phyloP scores from a whole-genome alignment of 2,113 vertebrate genomes.

The Panthera uncia region DNA sequence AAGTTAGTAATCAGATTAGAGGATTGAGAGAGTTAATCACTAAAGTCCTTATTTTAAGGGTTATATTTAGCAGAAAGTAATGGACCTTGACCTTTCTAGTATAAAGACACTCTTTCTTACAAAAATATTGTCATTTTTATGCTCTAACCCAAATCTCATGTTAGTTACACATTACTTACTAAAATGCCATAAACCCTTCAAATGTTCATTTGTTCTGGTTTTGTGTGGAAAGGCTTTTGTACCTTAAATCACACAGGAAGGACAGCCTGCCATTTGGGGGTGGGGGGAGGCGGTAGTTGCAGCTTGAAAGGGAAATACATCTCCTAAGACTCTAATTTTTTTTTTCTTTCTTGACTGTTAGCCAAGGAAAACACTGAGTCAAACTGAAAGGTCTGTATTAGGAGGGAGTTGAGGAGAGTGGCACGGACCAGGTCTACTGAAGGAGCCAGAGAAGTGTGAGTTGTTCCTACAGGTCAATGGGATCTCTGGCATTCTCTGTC shows the following conservation, averaged over 20 bases:
- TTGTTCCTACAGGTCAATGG: background rate
- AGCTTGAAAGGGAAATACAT: background rate
- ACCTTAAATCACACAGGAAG: background rate
- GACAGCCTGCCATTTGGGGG: background rate
- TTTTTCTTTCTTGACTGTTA: background rate
- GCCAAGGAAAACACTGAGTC: background rate
- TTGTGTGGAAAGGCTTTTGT: slow-evolving; percentile 2
- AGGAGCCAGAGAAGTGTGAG: background rate
- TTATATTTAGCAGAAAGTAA: slow-evolving; percentile 65
- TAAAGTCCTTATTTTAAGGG: slow-evolving; percentile 45
- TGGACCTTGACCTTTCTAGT: slow-evolving; percentile 43
- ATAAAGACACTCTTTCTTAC: slow-evolving; percentile 17
- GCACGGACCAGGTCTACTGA: background rate
- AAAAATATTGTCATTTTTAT: slow-evolving; percentile 27
- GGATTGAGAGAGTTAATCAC: slow-evolving; percentile 59
- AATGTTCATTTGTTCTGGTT: background rate
- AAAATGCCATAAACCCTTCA: background rate
- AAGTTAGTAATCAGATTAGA: slow-evolving; percentile 60
- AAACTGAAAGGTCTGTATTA: background rate
- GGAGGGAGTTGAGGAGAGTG: background rate
- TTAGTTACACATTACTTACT: background rate
- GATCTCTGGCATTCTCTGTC: background rate
- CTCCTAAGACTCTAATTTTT: background rate
- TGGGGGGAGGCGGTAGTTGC: background rate
- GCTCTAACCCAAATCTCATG: background rate